A percentile compares a stretch with the other conserved stretches of the same genome.
Evolutionary conservation across 2,888 invertebrate species (phyloP).

Genomic region (Nebria salina): DNA sequence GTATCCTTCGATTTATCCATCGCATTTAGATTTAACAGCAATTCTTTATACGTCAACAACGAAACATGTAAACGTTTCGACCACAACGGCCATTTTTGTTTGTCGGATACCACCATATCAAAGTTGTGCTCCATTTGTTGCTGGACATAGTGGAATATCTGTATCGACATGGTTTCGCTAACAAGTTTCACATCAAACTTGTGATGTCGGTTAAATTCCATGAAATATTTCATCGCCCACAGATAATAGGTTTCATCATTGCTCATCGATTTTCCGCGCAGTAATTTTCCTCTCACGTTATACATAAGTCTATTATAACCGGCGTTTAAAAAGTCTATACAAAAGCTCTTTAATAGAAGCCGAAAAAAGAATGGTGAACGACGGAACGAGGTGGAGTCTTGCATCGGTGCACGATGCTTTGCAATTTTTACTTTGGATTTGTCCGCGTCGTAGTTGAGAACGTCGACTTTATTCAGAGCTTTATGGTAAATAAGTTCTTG

Average conservation of each 20-base stretch:
- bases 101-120: conserved; percentile 86
- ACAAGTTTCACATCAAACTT: conserved; percentile 88
- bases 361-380: conserved; percentile 90
- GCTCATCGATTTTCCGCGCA: conserved; percentile 74
- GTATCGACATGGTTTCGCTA: conserved; percentile 92
- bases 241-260: conserved; percentile 95
- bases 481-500: conserved; percentile 90
- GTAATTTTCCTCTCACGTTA: conserved; percentile 81
- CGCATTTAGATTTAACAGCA: conserved; percentile 81
- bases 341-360: conserved; percentile 92
- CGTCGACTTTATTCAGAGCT: conserved; percentile 79
- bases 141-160: conserved; percentile 94
- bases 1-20: conserved; percentile 82
- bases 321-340: conserved; percentile 89
- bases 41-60: conserved; percentile 81
- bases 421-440: conserved; percentile 77
- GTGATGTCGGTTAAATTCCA: conserved; percentile 94
- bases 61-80: conserved; percentile 87
- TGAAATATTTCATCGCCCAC: conserved; percentile 94
- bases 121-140: conserved; percentile 87
- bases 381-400: conserved; percentile 72
- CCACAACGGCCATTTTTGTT: conserved; percentile 85
- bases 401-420: conserved; percentile 79
- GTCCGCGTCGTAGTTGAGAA: conserved; percentile 79
- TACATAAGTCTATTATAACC: conserved; percentile 94